These are phyloP conservation scores for Listronotus bonariensis DNA, from an alignment of 1,140 invertebrate species.

Conservation along the genomic window DNA sequence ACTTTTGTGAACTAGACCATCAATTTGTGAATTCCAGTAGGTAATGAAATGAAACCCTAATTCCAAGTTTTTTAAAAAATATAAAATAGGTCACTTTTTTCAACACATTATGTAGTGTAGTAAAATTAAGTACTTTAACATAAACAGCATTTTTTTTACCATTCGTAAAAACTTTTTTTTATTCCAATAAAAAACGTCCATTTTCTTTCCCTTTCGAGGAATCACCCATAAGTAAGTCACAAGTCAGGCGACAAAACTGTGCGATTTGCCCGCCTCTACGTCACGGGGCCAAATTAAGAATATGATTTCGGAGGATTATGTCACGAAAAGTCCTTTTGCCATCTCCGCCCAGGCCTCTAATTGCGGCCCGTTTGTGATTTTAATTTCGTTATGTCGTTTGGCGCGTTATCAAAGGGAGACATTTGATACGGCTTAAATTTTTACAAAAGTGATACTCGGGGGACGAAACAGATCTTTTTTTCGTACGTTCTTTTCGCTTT, in stretches of 20 bases:
- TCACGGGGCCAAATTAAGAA: slow-evolving; percentile 54
- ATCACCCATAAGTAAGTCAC: slow-evolving; percentile 38
- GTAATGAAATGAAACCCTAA: too few species aligned
- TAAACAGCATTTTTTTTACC: too few species aligned
- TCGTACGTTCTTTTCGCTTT: too few species aligned
- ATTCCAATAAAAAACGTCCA: too few species aligned
- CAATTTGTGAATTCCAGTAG: too few species aligned
- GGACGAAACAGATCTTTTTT: too few species aligned
- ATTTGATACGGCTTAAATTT: slow-evolving; percentile 15
- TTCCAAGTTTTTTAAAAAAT: too few species aligned
- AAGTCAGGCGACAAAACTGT: slow-evolving; percentile 51
- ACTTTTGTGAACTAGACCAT: too few species aligned
- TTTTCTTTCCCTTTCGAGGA: slow-evolving; percentile 13
- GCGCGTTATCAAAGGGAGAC: slow-evolving; percentile 20
- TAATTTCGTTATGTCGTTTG: slow-evolving; percentile 42
- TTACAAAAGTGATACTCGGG: not conserved
- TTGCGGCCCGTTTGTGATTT: slow-evolving; percentile 46
- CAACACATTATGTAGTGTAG: too few species aligned
- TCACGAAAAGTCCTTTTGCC: slow-evolving; percentile 35
- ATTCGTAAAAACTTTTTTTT: too few species aligned
- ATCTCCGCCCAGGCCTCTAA: slow-evolving; percentile 40
- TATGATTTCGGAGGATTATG: slow-evolving; percentile 48
- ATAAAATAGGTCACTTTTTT: too few species aligned
- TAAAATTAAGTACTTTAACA: too few species aligned
- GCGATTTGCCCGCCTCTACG: slow-evolving; percentile 46